Percentiles rank a stretch among this genome's conserved stretches.
phyloP scores from a whole-genome alignment of 2,888 invertebrate genomes.

The Isotomurus palustris region DNA sequence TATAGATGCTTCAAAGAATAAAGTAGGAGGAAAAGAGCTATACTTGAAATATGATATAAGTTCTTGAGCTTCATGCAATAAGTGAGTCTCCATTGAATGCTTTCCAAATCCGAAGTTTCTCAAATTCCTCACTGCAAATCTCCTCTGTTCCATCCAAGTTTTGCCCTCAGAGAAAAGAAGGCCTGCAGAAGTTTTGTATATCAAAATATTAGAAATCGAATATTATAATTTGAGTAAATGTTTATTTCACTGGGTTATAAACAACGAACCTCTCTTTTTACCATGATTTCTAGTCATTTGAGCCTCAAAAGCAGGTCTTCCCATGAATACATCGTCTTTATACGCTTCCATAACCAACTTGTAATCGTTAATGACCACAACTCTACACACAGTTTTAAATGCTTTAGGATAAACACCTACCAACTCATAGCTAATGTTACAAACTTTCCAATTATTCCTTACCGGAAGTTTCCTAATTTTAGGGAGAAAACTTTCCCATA shows the following conservation, averaged over 20 bases:
- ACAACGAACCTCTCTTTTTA: slow-evolving; percentile 32
- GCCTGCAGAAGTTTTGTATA: slow-evolving; percentile 8
- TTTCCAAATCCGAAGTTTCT: slow-evolving; percentile 44
- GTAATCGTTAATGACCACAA: slow-evolving; percentile 44
- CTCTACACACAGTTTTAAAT: slow-evolving; percentile 19
- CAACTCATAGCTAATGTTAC: too few relatives aligned
- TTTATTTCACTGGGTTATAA: background rate
- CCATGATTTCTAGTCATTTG: slow-evolving; percentile 44
- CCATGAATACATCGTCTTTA: slow-evolving; percentile 34
- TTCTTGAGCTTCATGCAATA: slow-evolving; percentile 41
- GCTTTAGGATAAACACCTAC: background rate
- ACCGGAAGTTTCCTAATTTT: slow-evolving; percentile 37
- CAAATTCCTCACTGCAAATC: slow-evolving; percentile 37
- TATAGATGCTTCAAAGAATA: background rate
- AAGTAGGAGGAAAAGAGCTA: too few relatives aligned
- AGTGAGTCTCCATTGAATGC: slow-evolving; percentile 37
- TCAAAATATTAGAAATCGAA: background rate
- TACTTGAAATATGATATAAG: slow-evolving; percentile 39
- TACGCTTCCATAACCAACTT: slow-evolving; percentile 41
- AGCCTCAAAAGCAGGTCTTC: slow-evolving; percentile 43
- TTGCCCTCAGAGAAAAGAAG: slow-evolving; percentile 42
- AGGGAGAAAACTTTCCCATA: slow-evolving; percentile 45
- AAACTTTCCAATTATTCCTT: slow-evolving; percentile 4
- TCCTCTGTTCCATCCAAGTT: slow-evolving; percentile 41
- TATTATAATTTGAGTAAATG: background rate